Conservation (phyloP, 2,113 vertebrate species). For the Macrotus californicus region DNA sequence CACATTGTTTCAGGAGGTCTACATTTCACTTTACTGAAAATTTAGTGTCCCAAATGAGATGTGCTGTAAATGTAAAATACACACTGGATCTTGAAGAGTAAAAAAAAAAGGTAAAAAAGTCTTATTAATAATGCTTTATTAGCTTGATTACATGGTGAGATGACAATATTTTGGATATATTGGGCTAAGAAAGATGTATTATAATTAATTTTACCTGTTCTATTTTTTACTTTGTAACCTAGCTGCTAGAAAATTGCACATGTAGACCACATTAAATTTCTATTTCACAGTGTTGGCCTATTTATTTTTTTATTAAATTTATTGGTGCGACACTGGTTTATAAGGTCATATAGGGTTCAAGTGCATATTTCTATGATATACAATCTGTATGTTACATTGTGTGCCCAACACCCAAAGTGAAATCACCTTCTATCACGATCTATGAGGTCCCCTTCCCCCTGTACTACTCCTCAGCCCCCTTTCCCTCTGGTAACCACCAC, state of each 20-base stretch:
- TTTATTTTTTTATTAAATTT: too few species aligned
- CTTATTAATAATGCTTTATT: not conserved
- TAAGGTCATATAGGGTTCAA: too few species aligned
- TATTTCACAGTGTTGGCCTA: too few species aligned
- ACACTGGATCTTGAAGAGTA: not conserved
- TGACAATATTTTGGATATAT: not conserved
- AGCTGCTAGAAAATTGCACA: not conserved
- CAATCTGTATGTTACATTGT: too few species aligned
- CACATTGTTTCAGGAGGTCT: not conserved
- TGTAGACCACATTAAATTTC: too few species aligned
- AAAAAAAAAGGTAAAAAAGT: not conserved
- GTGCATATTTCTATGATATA: too few species aligned
- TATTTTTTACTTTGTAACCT: not conserved
- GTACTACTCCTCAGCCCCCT: too few species aligned
- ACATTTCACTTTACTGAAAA: not conserved
- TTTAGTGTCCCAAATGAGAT: not conserved
- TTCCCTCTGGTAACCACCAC: too few species aligned
- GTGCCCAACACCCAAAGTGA: too few species aligned
- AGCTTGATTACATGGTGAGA: not conserved
- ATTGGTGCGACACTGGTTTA: too few species aligned
- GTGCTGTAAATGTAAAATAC: not conserved
- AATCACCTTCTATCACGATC: too few species aligned
- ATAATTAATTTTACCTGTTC: not conserved
- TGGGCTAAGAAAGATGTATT: not conserved
- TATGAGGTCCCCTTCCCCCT: too few species aligned